Base-by-base conservation (phyloP, 2,888 invertebrate genomes). In the Apodemia duryi region DNA sequence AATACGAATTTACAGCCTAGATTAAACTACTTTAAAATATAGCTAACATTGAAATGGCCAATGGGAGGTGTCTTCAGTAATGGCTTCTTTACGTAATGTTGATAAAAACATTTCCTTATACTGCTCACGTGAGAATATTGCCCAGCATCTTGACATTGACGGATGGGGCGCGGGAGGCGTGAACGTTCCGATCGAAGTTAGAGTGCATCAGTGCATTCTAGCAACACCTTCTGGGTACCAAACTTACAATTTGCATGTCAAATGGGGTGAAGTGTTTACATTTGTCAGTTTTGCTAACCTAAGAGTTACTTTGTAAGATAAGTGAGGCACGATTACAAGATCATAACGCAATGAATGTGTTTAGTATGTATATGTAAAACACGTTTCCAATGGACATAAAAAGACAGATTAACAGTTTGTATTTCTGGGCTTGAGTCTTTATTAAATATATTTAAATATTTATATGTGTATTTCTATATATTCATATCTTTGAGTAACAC, bases 1-100 rank as follows among this genome's bases (percentile, higher is more conserved):
- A 76, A 80, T 80, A 82, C 78, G 78, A 85, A 88, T 88, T 88
- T 86, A 88, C 84, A 81, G 78, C 78, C 74, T 69, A 85, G 84
- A 85, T 87, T 83, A 84, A 74, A 74, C 73, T 72, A 73, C 75
- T 75, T 76, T 73, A 74, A 78, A 80, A 77, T 78, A 77, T 74
- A 73, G 73, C 73, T 68, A 74, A 77, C 77, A 80, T 78, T 73
- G 77, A 75, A 76, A 80, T 76, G 75, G 74, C 73, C 71, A 74
- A 71, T 71, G 71, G 67, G 75, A 76, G 76, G 78, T 76, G 77
- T 79, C 79, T 79, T 79, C 79, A 75, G 79, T 83, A 84, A 87
- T 84, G 79, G 84, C 80, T 82, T 80, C 79, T 80, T 83, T 80
- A 77, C 75, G 78, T 81, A 84, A 83, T 79, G 80, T 76, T 75